Base-by-base conservation (phyloP, 2,797 vertebrate genomes). In the Melopsittacus undulatus region DNA sequence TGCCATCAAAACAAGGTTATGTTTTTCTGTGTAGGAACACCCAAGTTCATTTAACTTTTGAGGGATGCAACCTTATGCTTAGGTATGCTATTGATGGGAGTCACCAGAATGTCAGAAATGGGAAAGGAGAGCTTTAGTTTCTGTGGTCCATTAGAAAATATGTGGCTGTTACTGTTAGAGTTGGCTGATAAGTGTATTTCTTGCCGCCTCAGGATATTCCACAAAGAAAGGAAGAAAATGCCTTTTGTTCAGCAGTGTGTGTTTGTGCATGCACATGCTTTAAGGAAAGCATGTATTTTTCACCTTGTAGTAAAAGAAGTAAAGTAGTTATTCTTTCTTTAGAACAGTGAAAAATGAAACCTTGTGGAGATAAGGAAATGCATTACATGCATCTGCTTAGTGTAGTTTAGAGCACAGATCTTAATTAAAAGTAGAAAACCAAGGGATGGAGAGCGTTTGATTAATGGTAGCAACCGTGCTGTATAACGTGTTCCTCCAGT, bases 1-100 rank as follows among this genome's bases (percentile, higher is more conserved):
- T 93, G 42, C 79, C 89, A 74, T 73, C 83, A 89, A 85, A 83
- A 87, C 30, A 20, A 13, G 0, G 63, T 89, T 91, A 18, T 79
- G 34, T 93, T 92, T 97, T 93, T 73, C 79, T 84, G 34, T n/a
- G 49, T 83, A 59, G 83, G 92, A 95, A 80, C 90, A 75, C 61
- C 29, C 70, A 75, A 78, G 70, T 54, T 91, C 69, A 64, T 78
- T 70, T 85, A 59, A 63, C 78, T 89, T 92, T 57, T 62, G 75
- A 85, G 18, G 27, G 88, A 40, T 85, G 63, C 62, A 92, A 52
- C 52, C 48, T 90, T 75, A 45, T 63, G 52, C 86, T 81, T 91
- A 16, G 49, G 45, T 85, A 32, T 62, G 51, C 48, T 78, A 11
- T 62, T 85, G 75, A 45, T 76, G 57, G 66, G 30, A 34, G 45